Base-by-base conservation (phyloP, 1,140 invertebrate genomes). In the Chelonus insularis region DNA sequence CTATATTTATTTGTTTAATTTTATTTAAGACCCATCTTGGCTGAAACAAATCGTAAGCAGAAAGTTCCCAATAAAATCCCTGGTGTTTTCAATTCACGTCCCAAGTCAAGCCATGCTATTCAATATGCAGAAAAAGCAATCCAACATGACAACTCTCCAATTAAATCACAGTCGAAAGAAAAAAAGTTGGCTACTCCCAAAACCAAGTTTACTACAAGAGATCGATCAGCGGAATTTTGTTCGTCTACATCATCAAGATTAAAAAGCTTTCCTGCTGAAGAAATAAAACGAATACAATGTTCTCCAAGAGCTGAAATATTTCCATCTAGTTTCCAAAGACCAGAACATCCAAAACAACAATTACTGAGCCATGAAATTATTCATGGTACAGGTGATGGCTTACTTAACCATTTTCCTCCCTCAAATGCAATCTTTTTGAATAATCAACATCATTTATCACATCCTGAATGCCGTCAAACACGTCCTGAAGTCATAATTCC, bases 261-360 rank as follows among this genome's bases (percentile, higher is more conserved):
- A 1, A 75, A 75, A 25, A 66, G 36, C 32, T 75, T 75, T 36
- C 73, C 73, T 0, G 64, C 67, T 0, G 74, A 74, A 45, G 66
- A 65, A 47, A 69, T 74, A 1, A 68, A 66, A 12, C 68, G 57
- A 51, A 36, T 68, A 0, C 25, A 67, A 3, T 18, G 11, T 3
- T 52, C 59, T 0, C 55, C 50, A 5, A 39, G 50, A 32, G 14
- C 2, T 14, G 18, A 67, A 14, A 34, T 60, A 20, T 68, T 62
- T 21, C 9, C 39, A n/a, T n/a, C n/a, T n/a, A n/a, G n/a, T n/a
- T n/a, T n/a, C n/a, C n/a, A n/a, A n/a, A n/a, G n/a, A n/a, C n/a
- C n/a, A n/a, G n/a, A n/a, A n/a, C n/a, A n/a, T n/a, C n/a, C n/a
- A n/a, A n/a, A n/a, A n/a, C n/a, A n/a, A n/a, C n/a, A n/a, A n/a